These are phyloP conservation scores for Antheraea assamensis DNA, from an alignment of 2,888 invertebrate genomes.

Conservation along the genomic window DNA sequence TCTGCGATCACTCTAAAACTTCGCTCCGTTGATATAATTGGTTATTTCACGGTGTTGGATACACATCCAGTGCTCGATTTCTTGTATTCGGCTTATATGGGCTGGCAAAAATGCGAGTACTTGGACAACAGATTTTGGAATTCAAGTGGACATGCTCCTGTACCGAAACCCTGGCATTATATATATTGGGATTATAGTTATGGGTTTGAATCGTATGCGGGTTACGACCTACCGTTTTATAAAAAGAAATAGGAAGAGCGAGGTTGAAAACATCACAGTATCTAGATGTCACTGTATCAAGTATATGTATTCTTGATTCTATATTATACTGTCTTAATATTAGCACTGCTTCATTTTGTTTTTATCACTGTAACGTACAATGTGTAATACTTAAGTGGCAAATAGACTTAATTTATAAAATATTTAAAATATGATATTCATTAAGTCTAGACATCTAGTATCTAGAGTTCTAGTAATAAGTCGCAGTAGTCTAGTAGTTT, in stretches of 20 bases:
- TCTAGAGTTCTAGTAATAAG: no score
- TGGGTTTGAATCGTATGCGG: neutral
- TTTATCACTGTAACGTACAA: no score
- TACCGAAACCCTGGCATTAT: constrained; percentile 23
- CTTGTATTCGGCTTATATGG: constrained; percentile 40
- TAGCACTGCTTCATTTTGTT: neutral
- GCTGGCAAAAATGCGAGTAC: constrained; percentile 26
- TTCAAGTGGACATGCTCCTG: constrained; percentile 19
- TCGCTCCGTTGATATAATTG: constrained; percentile 32
- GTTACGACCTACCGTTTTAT: constrained; percentile 14
- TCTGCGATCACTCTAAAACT: constrained; percentile 41
- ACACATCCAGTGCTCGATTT: constrained; percentile 42
- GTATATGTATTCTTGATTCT: neutral
- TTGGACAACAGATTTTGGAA: constrained; percentile 27
- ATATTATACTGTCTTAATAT: neutral
- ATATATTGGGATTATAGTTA: constrained; percentile 20
- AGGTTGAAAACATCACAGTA: neutral
- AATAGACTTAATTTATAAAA: no score
- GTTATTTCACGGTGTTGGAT: constrained; percentile 47
- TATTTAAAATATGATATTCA: no score
- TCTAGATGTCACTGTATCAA: neutral
- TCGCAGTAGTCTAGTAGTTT: no score
- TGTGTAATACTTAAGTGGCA: no score
- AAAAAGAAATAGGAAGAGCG: constrained; percentile 1
- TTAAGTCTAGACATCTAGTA: no score